Evolutionary conservation across 1,140 invertebrate genomes (phyloP).

Genomic region (Octopus sinensis): DNA sequence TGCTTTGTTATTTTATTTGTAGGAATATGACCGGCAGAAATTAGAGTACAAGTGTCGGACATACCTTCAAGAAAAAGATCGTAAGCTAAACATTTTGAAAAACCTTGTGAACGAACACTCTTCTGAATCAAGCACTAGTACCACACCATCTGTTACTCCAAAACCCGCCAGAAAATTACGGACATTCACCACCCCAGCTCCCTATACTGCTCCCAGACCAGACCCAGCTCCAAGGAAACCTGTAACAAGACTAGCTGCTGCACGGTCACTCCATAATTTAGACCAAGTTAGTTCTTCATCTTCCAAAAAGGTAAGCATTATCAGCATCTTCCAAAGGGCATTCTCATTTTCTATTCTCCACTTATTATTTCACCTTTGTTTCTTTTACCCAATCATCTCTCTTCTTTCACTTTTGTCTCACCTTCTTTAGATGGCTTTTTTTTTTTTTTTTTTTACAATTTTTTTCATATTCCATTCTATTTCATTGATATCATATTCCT

Average conservation of each 20-base stretch:
- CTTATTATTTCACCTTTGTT: neutral
- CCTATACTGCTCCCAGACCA: conserved; percentile 25
- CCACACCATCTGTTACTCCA: conserved; percentile 33
- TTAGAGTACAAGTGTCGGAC: conserved; percentile 40
- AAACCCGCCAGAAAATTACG: conserved; percentile 36
- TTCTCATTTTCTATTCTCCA: too few species aligned
- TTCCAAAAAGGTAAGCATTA: neutral
- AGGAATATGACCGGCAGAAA: conserved; percentile 47
- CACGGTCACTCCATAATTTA: conserved; percentile 35
- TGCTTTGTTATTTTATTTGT: neutral
- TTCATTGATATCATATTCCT: too few species aligned
- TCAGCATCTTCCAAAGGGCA: too few species aligned
- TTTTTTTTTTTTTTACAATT: too few species aligned
- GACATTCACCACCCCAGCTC: conserved; percentile 46
- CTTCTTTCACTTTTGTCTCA: too few species aligned
- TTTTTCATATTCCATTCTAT: too few species aligned
- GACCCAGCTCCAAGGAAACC: conserved; percentile 25
- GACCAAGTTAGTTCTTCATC: conserved; percentile 27
- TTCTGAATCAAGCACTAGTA: conserved; percentile 22
- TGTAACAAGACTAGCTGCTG: conserved; percentile 27
- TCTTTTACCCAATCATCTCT: too few species aligned
- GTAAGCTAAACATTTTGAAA: conserved; percentile 46
- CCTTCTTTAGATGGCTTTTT: too few species aligned
- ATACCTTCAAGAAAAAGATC: conserved; percentile 43
- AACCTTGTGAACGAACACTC: conserved; percentile 41